Percentiles rank a stretch among this genome's conserved stretches.
Evolutionary conservation across 2,888 invertebrate species (phyloP).

Genomic region (Bursaphelenchus okinawaensis): DNA sequence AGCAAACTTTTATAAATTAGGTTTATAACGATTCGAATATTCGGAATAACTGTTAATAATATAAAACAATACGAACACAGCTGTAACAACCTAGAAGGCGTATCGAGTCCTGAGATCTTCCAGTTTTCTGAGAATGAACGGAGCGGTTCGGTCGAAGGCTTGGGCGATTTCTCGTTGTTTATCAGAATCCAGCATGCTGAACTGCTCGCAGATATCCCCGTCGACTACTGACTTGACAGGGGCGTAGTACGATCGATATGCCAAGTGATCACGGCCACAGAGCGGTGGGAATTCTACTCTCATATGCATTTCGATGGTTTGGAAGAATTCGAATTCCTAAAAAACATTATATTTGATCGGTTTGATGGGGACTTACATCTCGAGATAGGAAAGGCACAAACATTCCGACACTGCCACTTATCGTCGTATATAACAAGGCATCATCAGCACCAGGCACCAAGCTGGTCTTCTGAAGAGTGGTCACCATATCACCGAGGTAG

Average conservation of each 20-base stretch:
- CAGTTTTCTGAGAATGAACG: slow-evolving; percentile 70
- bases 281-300: slow-evolving; percentile 89
- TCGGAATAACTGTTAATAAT: too few species aligned
- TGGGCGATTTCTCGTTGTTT: slow-evolving; percentile 92
- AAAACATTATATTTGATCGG: slow-evolving; percentile 32
- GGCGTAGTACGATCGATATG: slow-evolving; percentile 92
- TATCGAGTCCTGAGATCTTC: slow-evolving; percentile 97
- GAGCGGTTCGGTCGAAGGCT: slow-evolving; percentile 73
- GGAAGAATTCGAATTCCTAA: slow-evolving; percentile 95
- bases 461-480: slow-evolving; percentile 82
- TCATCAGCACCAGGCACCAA: slow-evolving; percentile 95
- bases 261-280: slow-evolving; percentile 92
- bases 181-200: slow-evolving; percentile 82
- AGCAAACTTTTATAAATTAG: too few species aligned
- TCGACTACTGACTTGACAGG: slow-evolving; percentile 97
- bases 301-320: slow-evolving; percentile 99
- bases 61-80: too few species aligned
- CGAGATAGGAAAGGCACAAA: slow-evolving; percentile 87
- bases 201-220: slow-evolving; percentile 97
- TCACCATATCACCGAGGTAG: slow-evolving; percentile 90
- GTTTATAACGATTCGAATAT: too few species aligned
- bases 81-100: slow-evolving; percentile 73
- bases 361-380: slow-evolving; percentile 60
- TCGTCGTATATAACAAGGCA: slow-evolving; percentile 87
- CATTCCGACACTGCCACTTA: slow-evolving; percentile 86